Conservation (phyloP, 2,888 invertebrate genomes). For the Protodeltote pygarga region DNA sequence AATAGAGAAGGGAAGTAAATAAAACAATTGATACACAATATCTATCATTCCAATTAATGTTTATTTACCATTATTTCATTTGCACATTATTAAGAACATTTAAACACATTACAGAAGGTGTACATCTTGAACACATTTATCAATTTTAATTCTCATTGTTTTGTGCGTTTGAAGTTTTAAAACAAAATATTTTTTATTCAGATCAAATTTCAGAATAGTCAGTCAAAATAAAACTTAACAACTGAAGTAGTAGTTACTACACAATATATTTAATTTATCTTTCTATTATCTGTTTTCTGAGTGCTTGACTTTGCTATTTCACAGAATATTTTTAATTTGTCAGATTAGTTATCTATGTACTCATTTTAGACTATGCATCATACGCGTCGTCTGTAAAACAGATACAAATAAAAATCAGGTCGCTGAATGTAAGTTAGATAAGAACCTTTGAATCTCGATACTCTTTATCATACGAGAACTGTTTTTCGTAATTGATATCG, state of each 20-base stretch:
- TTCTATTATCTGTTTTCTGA: too few relatives aligned
- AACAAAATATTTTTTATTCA: not conserved
- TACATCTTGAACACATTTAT: conserved; percentile 20
- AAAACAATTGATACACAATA: conserved; percentile 67
- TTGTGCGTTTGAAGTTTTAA: conserved; percentile 41
- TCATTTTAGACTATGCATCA: too few relatives aligned
- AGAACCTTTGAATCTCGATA: conserved; percentile 7
- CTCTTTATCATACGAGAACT: conserved; percentile 5
- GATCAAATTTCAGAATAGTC: too few relatives aligned
- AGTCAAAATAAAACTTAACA: too few relatives aligned
- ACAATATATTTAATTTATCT: too few relatives aligned
- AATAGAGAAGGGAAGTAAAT: conserved; percentile 38
- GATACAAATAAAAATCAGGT: conserved; percentile 23
- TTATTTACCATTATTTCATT: conserved; percentile 67
- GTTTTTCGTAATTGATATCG: too few relatives aligned
- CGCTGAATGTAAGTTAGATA: conserved; percentile 21
- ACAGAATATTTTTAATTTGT: too few relatives aligned
- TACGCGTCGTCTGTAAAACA: not conserved
- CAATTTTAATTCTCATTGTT: conserved; percentile 7
- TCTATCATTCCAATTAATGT: conserved; percentile 69
- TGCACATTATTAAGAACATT: conserved; percentile 61
- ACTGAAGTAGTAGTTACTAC: too few relatives aligned
- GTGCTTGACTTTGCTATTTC: too few relatives aligned
- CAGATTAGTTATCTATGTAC: too few relatives aligned
- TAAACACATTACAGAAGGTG: conserved; percentile 32